Evolutionary conservation across 2,113 vertebrate genomes (phyloP), one percentile per base, ranked within the genome.

Genomic region (Oophaga pumilio): DNA sequence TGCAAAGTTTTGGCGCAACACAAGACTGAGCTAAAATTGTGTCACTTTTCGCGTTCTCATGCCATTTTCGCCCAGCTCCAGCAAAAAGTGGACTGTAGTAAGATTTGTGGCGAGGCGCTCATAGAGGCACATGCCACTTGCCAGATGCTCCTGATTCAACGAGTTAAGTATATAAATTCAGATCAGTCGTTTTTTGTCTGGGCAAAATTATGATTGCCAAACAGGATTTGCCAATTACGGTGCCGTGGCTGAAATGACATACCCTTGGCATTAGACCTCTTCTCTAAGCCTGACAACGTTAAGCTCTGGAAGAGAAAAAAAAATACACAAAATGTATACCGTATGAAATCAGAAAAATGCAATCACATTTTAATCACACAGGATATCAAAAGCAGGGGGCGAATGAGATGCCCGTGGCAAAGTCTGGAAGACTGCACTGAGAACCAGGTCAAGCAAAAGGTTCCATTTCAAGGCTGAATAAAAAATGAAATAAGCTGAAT

Each of bases 381-480:
- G 24, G 59, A 80, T 80, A 80, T 33, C 6, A 79, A 79, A 79
- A 57, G 76, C 76, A 28, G 28, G 24, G n/a, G 77, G 53, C 8
- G 77, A 80, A 15, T 60, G 77, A 59, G 76, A 59, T 28, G 77
- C 77, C 53, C 17, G 33, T 59, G 77, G 56, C 77, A 60, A 80
- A 20, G 26, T 80, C 77, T 80, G 53, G 15, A 80, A 80, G 24
- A 80, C 57, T 60, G 59, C 14, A 20, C 24, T 33, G 56, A 80
- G 77, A 80, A 33, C 77, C 77, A 80, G 77, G 77, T 80, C 77
- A 80, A 80, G 77, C 77, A 60, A 80, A 80, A 80, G 56, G 53
- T 60, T 60, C 77, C 77, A 80, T 80, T 80, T 59, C 77, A 80
- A 80, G 77, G 56, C 77, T 80, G 77, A 80, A 33, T 80, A 28